Base-by-base conservation (phyloP, 1,140 invertebrate genomes). In the Bombus superbus region DNA sequence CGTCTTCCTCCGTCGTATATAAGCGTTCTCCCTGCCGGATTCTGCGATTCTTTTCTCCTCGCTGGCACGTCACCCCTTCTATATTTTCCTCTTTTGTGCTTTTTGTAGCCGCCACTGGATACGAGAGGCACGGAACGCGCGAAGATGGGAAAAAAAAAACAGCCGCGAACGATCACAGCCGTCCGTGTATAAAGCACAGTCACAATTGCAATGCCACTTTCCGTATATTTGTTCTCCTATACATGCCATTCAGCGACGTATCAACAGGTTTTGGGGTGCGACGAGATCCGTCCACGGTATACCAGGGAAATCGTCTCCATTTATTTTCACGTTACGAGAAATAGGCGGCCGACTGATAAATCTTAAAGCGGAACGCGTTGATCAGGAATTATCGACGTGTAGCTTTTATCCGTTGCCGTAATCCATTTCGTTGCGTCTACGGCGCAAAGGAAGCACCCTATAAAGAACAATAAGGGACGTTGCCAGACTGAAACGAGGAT, bases 391-490 rank as follows among this genome's bases (percentile, higher is more conserved):
- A 79, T 71, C 59, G 57, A 18, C n/a, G 5, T n/a, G 40, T 8
- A 40, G 25, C 62, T 64, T 64, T 64, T 64, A 38, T 68, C 66
- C 18, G 22, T 38, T 32, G 40, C 1, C 11, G 35, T 66, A 66
- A 66, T 79, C 40, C 22, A 25, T 79, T 66, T 38, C 22, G 44
- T 35, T 40, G 76, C 64, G 74, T 68, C 59, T 47, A 8, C 25
- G 38, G n/a, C 42, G 81, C 25, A 40, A 72, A 79, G 68, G 76
- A 32, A 40, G 13, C 38, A 38, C 6, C 40, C 81, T 76, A 80
- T 83, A 89, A 77, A 87, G 85, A 87, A 71, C 83, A 84, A 87
- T 88, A 79, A 83, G 35, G 88, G 72, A 25, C 42, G n/a, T 76
- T 68, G 66, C 59, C 83, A 53, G 53, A 69, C 72, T 47, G 80